Conservation (phyloP, 2,797 vertebrate species). For the Capromys pilorides region DNA sequence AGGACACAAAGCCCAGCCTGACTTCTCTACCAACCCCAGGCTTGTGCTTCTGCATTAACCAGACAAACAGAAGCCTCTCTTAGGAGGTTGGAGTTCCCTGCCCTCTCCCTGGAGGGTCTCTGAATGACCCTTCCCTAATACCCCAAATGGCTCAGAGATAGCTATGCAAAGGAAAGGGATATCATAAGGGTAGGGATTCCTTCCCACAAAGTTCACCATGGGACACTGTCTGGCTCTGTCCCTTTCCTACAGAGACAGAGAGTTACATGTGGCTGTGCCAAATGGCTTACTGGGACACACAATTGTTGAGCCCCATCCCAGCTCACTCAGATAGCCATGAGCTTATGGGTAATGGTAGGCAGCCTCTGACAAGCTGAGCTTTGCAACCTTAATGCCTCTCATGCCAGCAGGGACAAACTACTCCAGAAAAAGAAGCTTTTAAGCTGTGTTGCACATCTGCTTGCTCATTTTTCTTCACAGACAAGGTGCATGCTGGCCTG, state of each 20-base stretch:
- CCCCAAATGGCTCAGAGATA: neutral
- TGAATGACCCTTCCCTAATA: neutral
- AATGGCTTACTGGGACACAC: neutral
- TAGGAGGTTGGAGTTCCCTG: neutral
- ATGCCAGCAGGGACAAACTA: neutral
- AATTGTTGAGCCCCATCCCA: accelerated
- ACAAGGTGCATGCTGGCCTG: neutral
- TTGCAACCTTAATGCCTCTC: neutral
- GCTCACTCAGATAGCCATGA: neutral
- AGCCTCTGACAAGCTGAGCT: neutral
- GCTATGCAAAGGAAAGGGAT: neutral
- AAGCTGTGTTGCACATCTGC: neutral
- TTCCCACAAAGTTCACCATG: neutral
- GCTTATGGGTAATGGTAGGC: neutral
- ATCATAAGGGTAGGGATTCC: neutral
- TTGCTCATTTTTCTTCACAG: neutral
- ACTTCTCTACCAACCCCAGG: neutral
- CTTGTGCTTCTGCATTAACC: neutral
- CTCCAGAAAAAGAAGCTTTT: neutral
- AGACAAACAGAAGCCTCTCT: neutral
- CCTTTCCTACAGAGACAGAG: neutral
- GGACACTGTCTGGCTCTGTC: neutral
- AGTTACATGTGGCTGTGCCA: neutral
- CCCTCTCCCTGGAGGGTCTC: neutral
- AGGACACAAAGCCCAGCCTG: neutral